Percentiles rank a stretch among this genome's conserved stretches.
phyloP scores from a whole-genome alignment of 2,797 vertebrate genomes.

The Coranthus polyacanthus region DNA sequence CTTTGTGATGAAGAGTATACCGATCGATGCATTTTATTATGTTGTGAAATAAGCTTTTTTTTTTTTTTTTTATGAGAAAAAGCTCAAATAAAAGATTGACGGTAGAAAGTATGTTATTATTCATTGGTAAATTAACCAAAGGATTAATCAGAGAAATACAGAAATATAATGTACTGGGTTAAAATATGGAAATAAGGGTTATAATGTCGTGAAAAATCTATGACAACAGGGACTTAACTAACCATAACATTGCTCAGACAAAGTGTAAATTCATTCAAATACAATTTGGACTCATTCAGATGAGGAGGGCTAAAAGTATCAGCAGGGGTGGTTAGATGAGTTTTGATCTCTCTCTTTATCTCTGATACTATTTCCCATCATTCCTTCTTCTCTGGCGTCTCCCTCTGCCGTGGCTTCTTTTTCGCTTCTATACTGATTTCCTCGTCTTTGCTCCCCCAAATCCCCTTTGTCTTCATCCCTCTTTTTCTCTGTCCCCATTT shows the following conservation, averaged over 20 bases:
- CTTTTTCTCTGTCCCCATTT: constrained; percentile 55
- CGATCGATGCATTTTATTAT: too few relatives aligned
- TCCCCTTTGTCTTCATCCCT: constrained; percentile 48
- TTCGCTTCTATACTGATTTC: constrained; percentile 38
- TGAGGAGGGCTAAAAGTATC: background rate
- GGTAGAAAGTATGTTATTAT: too few relatives aligned
- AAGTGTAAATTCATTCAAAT: constrained; percentile 3
- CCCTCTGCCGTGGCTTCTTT: constrained; percentile 15
- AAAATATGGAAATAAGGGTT: too few relatives aligned
- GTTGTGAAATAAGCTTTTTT: too few relatives aligned
- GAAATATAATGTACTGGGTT: too few relatives aligned
- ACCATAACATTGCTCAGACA: background rate
- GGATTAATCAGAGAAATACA: too few relatives aligned
- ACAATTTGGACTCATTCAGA: background rate
- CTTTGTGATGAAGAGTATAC: too few relatives aligned
- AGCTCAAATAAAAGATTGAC: too few relatives aligned
- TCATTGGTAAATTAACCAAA: too few relatives aligned
- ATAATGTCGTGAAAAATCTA: too few relatives aligned
- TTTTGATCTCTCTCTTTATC: constrained; percentile 38
- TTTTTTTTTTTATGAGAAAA: too few relatives aligned
- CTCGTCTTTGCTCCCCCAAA: constrained; percentile 30
- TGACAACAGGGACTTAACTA: too few relatives aligned
- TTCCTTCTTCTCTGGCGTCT: background rate
- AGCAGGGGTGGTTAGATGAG: constrained; percentile 20
- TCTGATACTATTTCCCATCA: constrained; percentile 22